Percentiles rank a stretch among this genome's conserved stretches.
Conservation (phyloP, 2,888 invertebrate species). For the Erebia ligea region DNA sequence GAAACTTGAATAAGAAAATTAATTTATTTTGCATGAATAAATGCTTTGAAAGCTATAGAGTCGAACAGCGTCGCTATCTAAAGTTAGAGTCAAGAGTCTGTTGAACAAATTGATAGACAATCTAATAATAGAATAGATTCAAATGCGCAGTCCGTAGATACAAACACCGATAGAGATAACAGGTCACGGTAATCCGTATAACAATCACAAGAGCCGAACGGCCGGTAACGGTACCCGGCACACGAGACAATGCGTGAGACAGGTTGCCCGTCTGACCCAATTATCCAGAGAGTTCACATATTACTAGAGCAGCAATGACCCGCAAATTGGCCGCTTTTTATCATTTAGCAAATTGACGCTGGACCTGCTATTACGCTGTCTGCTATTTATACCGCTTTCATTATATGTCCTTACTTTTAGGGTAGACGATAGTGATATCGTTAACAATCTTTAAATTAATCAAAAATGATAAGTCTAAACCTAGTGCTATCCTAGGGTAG, state of each 20-base stretch:
- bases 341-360: too few species aligned
- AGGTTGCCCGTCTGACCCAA: constrained; percentile 82
- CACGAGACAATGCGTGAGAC: constrained; percentile 78
- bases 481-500: too few species aligned
- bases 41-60: too few species aligned
- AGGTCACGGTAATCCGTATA: constrained; percentile 53
- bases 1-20: too few species aligned
- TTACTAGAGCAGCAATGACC: neutral
- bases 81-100: neutral
- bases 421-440: too few species aligned
- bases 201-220: constrained; percentile 62
- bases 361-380: too few species aligned
- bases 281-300: constrained; percentile 52
- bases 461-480: too few species aligned
- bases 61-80: neutral
- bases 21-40: too few species aligned
- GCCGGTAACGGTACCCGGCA: constrained; percentile 72
- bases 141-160: constrained; percentile 17
- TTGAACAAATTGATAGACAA: neutral
- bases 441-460: too few species aligned
- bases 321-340: neutral
- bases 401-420: too few species aligned
- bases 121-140: constrained; percentile 18
- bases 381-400: too few species aligned
- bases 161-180: constrained; percentile 22